Evolutionary conservation across 2,888 invertebrate genomes (phyloP), one percentile per base, ranked within the genome.

Genomic region (Eugnorisma glareosa): DNA sequence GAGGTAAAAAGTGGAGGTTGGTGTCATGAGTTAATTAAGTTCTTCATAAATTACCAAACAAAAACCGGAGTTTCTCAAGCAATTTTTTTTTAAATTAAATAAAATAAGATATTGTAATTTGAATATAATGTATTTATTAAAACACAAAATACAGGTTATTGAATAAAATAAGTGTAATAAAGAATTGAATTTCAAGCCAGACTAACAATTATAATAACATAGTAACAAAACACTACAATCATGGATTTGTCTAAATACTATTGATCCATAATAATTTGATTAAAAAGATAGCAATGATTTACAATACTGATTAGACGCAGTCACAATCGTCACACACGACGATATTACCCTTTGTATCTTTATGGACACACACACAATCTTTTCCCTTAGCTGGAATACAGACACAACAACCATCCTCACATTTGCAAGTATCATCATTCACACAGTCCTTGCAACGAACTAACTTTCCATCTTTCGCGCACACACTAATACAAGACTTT

Each of bases 381-480:
- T 81, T 76, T 1, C 67, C 78, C 0, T 37, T 57, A 37, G 63
- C n/a, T 31, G 73, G 57, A 48, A 82, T 70, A n/a, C 83, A 83
- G 18, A 61, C 24, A 64, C 83, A 77, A 8, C 66, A 80, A 10
- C 28, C 67, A 75, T 82, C 83, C 40, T 83, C 84, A 73, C 89
- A 90, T 28, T 84, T 87, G 63, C 85, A 79, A 70, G 40, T 18
- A 15, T 67, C 70, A 57, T 73, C 71, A 61, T 90, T 89, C 6
- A 80, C 64, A 64, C 90, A 90, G 21, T 90, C 87, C 28, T 84
- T 83, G 45, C 89, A 90, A 2, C 83, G 75, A 28, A 83, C 86
- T 10, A 87, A 77, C 11, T 81, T 78, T 0, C 88, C 90, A 24
- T 75, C 54, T 13, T 86, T 83, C 43, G 79, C 57, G 66, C 85